Base-by-base conservation (phyloP, 2,113 vertebrate species). In the Micronycteris hirsuta region DNA sequence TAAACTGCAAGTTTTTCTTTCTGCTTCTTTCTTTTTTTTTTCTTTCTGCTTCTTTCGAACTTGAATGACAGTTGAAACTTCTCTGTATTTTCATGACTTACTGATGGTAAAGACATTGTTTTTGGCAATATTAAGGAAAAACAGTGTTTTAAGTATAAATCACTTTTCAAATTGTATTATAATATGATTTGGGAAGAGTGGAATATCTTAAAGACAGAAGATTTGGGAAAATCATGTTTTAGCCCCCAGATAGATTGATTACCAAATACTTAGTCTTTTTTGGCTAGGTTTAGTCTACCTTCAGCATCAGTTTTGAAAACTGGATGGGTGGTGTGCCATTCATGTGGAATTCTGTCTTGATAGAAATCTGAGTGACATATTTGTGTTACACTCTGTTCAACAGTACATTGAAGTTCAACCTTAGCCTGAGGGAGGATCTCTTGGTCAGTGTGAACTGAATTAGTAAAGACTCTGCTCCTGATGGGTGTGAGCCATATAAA, bases 331-430 rank as follows among this genome's bases (percentile, higher is more conserved):
- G 12, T 81, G 22, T 92, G 47, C 31, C 28, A 47, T 80, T 14
- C 84, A 67, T 63, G 54, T 89, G 24, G 38, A 81, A 83, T 92
- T 93, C 84, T 71, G 19, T 93, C 38, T 90, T 63, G 56, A 43
- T 95, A 49, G 45, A 95, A 89, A 95, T 73, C 24, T 82, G 86
- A 67, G 45, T 77, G 78, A 73, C 28, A n/a, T 87, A 22, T 96
- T 95, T 95, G 71, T 71, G 41, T 86, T 91, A 82, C 41, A 47
- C 43, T 81, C 68, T 87, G 26, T 81, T 96, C 95, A 85, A 47
- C 45, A 93, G 81, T 90, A 92, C 76, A 76, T 58, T 94, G 92
- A 96, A 97, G 94, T 96, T 97, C 94, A 96, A 19, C 36, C 65
- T 90, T 95, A 97, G 95, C 91, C 95, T 96, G 58, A 86, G 49